Percentiles rank a stretch among this genome's conserved stretches.
Evolutionary conservation across 2,888 invertebrate species (phyloP).

Genomic region (Deilephila elpenor): DNA sequence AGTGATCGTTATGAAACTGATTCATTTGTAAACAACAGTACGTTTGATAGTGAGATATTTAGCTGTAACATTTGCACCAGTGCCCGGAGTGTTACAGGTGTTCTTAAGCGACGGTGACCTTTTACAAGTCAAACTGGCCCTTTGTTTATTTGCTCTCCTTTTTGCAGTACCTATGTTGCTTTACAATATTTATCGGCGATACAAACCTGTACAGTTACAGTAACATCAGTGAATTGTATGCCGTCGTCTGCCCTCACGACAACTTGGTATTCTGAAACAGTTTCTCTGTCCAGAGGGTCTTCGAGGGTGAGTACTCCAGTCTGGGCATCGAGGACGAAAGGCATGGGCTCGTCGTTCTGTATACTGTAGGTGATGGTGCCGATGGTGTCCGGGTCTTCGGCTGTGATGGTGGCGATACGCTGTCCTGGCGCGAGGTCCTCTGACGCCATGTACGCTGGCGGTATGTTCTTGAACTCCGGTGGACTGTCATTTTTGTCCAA

Average conservation of each 20-base stretch:
- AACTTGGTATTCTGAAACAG: conserved; percentile 90
- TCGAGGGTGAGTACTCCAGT: conserved; percentile 90
- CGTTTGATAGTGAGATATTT: neutral
- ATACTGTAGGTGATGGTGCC: conserved; percentile 91
- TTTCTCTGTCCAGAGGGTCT: conserved; percentile 93
- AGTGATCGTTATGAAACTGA: neutral
- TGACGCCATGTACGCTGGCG: conserved; percentile 90
- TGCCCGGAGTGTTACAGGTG: conserved; percentile 16
- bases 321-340: conserved; percentile 89
- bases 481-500: conserved; percentile 97
- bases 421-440: conserved; percentile 94
- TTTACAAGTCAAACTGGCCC: conserved; percentile 1
- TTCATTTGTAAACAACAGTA: neutral
- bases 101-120: conserved; percentile 9
- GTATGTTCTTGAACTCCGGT: conserved; percentile 92
- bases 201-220: conserved; percentile 90
- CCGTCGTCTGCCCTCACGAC: conserved; percentile 95
- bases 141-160: conserved; percentile 9
- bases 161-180: neutral
- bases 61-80: neutral
- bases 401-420: conserved; percentile 89
- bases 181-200: too few relatives aligned
- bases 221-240: conserved; percentile 92
- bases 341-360: conserved; percentile 86
- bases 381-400: conserved; percentile 94